Evolutionary conservation across 2,888 invertebrate species (phyloP).

Genomic region (Stenichneumon culpator): DNA sequence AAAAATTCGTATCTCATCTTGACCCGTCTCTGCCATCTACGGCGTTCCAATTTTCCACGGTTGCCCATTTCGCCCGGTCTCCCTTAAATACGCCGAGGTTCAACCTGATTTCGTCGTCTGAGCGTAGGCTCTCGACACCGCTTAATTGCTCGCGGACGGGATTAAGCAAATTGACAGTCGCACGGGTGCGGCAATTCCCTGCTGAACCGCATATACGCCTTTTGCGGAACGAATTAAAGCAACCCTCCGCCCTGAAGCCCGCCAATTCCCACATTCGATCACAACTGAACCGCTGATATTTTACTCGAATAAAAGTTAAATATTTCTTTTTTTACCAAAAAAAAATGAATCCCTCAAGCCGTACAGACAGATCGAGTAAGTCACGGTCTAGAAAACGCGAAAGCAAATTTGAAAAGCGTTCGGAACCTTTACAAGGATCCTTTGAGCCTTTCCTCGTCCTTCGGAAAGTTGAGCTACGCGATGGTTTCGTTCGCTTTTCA

Average conservation of each 20-base stretch:
- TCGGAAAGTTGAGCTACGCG: constrained; percentile 48
- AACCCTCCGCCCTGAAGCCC: neutral
- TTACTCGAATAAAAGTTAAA: neutral
- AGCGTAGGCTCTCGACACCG: constrained; percentile 47
- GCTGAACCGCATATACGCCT: constrained; percentile 23
- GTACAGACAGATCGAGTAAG: neutral
- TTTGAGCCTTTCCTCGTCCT: constrained; percentile 29
- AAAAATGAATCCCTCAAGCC: neutral
- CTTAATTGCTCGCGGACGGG: constrained; percentile 64
- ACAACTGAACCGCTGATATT: neutral
- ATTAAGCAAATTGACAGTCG: constrained; percentile 59
- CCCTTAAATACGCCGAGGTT: neutral
- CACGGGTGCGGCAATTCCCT: constrained; percentile 7
- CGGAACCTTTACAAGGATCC: constrained; percentile 4
- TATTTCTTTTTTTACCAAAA: neutral
- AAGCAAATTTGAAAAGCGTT: constrained; percentile 11
- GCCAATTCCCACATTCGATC: neutral
- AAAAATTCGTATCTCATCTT: neutral
- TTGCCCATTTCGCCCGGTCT: too few relatives aligned
- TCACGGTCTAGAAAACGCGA: neutral
- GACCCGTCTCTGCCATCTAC: too few relatives aligned
- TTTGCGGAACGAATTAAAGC: constrained; percentile 33
- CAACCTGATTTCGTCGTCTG: constrained; percentile 19
- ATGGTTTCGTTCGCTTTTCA: constrained; percentile 19
- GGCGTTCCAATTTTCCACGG: too few relatives aligned